Evolutionary conservation across 1,140 invertebrate genomes (phyloP).

Genomic region (Temnothorax nylanderi): DNA sequence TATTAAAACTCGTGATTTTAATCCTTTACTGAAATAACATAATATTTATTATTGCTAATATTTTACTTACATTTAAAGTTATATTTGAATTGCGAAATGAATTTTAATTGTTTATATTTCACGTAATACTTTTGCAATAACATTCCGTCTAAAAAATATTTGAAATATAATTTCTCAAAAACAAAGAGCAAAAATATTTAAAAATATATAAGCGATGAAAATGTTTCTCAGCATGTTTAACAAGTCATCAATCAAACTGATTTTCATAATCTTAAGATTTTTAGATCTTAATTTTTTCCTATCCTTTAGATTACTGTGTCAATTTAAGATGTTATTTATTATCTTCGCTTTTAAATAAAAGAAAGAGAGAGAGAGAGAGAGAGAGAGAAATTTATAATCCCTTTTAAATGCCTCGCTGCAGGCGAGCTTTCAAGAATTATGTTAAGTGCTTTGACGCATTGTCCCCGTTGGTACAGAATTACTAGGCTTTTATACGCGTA

Average conservation of each 20-base stretch:
- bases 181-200: neutral
- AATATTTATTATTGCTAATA: slow-evolving; percentile 17
- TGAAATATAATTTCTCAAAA: neutral
- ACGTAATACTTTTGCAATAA: too few species aligned
- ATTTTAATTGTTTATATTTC: slow-evolving; percentile 1
- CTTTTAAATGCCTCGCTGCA: slow-evolving; percentile 58
- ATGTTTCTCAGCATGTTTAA: neutral
- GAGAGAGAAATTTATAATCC: slow-evolving; percentile 57
- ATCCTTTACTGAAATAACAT: neutral
- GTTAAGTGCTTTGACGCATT: slow-evolving; percentile 63
- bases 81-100: neutral
- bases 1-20: slow-evolving; percentile 1
- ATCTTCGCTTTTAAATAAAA: slow-evolving; percentile 5
- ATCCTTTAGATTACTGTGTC: neutral
- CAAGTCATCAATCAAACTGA: neutral
- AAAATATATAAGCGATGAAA: neutral
- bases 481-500: slow-evolving; percentile 61
- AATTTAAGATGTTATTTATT: slow-evolving; percentile 6
- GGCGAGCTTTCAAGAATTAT: slow-evolving; percentile 59
- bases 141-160: neutral
- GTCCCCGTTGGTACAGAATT: slow-evolving; percentile 60
- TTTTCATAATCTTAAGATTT: neutral
- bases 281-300: neutral
- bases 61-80: slow-evolving; percentile 7
- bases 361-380: slow-evolving; percentile 21